A percentile compares a stretch with the other conserved stretches of the same genome.
Evolutionary conservation across 2,888 invertebrate genomes (phyloP).

Genomic region (Reticulitermes lucifugus): DNA sequence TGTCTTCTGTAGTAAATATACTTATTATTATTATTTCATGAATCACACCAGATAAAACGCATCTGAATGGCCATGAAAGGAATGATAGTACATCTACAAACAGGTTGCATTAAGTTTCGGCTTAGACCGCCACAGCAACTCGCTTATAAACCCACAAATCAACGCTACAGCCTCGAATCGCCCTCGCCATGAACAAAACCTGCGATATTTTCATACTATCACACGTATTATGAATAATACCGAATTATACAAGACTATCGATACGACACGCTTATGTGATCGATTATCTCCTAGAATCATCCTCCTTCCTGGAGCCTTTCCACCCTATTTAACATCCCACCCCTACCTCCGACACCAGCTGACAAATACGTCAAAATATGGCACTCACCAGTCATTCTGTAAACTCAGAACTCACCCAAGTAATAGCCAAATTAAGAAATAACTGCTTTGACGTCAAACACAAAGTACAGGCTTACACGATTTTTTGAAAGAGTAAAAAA

Average conservation of each 20-base stretch:
- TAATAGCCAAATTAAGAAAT: too few species aligned
- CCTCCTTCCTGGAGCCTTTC: not conserved
- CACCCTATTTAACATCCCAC: not conserved
- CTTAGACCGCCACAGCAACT: too few species aligned
- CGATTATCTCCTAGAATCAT: not conserved
- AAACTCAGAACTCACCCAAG: not conserved
- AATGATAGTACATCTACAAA: too few species aligned
- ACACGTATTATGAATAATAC: not conserved
- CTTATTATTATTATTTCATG: too few species aligned
- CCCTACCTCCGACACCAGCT: not conserved
- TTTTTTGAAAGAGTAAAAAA: too few species aligned
- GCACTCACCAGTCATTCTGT: not conserved
- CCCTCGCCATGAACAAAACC: not conserved
- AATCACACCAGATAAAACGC: too few species aligned
- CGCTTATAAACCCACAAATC: too few species aligned
- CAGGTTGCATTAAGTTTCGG: too few species aligned
- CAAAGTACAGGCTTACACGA: too few species aligned
- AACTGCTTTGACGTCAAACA: too few species aligned
- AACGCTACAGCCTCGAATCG: not conserved
- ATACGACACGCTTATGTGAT: not conserved
- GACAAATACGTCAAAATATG: not conserved
- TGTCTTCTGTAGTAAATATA: too few species aligned
- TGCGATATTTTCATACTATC: not conserved
- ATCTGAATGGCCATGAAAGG: too few species aligned
- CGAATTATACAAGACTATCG: not conserved